phyloP scores from a whole-genome alignment of 2,888 invertebrate genomes.

The Palloptera scutellata region DNA sequence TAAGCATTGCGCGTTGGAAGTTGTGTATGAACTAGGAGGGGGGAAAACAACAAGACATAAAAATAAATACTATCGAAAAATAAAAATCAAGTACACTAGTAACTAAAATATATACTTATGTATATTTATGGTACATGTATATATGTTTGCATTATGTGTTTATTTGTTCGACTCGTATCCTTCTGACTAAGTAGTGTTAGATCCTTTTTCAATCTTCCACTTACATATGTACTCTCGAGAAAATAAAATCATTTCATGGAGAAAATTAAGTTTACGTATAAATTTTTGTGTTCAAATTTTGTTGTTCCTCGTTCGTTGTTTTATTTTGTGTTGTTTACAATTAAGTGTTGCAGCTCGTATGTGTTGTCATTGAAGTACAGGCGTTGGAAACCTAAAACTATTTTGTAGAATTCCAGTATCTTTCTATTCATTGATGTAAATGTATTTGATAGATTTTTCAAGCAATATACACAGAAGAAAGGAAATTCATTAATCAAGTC shows the following conservation, averaged over 20 bases:
- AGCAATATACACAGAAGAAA: no score
- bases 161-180: no score
- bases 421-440: no score
- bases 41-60: conserved; percentile 12
- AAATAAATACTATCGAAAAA: conserved; percentile 14
- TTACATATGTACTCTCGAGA: background rate
- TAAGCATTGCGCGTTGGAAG: conserved; percentile 56
- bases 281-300: conserved; percentile 25
- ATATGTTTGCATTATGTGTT: no score
- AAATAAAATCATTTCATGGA: conserved; percentile 17
- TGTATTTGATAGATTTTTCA: no score
- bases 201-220: no score
- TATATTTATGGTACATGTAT: no score
- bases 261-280: conserved; percentile 29
- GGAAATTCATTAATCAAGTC: no score
- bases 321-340: conserved; percentile 14
- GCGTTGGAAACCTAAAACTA: conserved; percentile 3
- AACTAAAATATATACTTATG: no score
- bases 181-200: no score
- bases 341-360: background rate
- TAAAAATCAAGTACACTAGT: no score
- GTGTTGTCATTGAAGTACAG: background rate
- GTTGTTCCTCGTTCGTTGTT: conserved; percentile 2
- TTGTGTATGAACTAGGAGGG: conserved; percentile 55
- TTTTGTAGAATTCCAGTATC: background rate